phyloP scores from a whole-genome alignment of 2,888 invertebrate species.

The Tipula lateralis region DNA sequence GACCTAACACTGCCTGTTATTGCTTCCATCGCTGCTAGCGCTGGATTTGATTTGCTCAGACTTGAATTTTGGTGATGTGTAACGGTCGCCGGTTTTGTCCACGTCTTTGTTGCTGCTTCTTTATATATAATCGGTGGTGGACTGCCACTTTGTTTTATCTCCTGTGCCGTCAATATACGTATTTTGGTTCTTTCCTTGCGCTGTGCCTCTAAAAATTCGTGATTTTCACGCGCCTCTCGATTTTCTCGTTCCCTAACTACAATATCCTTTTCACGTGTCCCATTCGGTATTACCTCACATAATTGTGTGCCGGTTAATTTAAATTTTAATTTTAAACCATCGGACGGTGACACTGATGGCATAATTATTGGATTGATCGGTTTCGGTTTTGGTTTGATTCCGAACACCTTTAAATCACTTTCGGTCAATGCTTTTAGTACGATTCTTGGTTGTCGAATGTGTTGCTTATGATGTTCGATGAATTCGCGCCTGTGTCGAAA shows the following conservation, averaged over 20 bases:
- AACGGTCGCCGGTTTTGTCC: constrained; percentile 31
- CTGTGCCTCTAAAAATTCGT: not conserved
- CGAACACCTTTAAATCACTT: constrained; percentile 35
- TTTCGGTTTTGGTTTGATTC: constrained; percentile 32
- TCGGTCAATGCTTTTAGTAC: constrained; percentile 36
- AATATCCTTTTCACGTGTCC: constrained; percentile 28
- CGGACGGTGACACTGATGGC: constrained; percentile 27
- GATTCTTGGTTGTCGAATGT: constrained; percentile 37
- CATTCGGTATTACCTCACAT: constrained; percentile 36
- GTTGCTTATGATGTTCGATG: constrained; percentile 35
- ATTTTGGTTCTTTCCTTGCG: not conserved
- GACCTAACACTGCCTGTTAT: constrained; percentile 32
- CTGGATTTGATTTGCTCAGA: not conserved
- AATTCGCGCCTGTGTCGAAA: constrained; percentile 38
- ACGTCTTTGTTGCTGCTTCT: constrained; percentile 33
- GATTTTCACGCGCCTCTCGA: not conserved
- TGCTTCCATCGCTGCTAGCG: not conserved
- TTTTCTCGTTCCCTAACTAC: not conserved
- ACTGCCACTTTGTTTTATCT: not conserved
- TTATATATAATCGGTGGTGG: not conserved
- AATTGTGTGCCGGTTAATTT: constrained; percentile 37
- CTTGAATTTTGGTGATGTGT: not conserved
- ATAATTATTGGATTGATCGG: not conserved
- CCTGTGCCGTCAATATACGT: not conserved
- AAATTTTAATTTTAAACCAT: constrained; percentile 37